These are phyloP conservation scores for Acanthopagrus latus DNA, from an alignment of 2,797 vertebrate species.

Conservation along the genomic window DNA sequence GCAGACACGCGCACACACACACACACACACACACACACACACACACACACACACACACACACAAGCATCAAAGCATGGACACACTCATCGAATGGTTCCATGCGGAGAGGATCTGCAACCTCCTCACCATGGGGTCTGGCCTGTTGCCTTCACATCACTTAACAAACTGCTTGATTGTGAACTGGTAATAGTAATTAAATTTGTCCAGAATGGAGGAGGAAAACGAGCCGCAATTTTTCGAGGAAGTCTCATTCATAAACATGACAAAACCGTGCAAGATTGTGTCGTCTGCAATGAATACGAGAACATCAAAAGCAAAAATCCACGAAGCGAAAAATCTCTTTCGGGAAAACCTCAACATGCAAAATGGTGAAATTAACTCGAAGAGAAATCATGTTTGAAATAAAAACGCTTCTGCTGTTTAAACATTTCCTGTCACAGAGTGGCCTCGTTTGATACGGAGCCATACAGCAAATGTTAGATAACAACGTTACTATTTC, in stretches of 20 bases:
- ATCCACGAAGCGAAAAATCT: neutral
- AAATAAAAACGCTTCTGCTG: constrained; percentile 6
- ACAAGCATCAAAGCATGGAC: constrained; percentile 28
- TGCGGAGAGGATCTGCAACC: constrained; percentile 49
- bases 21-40: constrained; percentile 7
- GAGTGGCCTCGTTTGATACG: constrained; percentile 9
- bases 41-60: constrained; percentile 3
- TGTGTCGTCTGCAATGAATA: constrained; percentile 16
- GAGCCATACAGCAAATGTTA: constrained; percentile 44
- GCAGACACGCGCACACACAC: constrained; percentile 1
- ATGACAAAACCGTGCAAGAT: constrained; percentile 27
- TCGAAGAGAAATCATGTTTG: neutral
- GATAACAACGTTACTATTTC: constrained; percentile 60
- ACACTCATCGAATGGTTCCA: constrained; percentile 19
- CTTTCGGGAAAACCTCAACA: constrained; percentile 16
- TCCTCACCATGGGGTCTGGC: constrained; percentile 40
- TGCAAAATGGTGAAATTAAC: constrained; percentile 10
- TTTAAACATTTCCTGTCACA: constrained; percentile 15
- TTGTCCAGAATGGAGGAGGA: constrained; percentile 46
- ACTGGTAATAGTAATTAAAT: constrained; percentile 66
- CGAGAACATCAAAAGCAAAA: constrained; percentile 46
- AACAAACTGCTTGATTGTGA: constrained; percentile 49
- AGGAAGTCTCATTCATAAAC: constrained; percentile 35
- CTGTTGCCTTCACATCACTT: constrained; percentile 58
- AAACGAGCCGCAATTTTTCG: constrained; percentile 45